Evolutionary conservation across 2,797 vertebrate genomes (phyloP), one percentile per base, ranked within the genome.

Genomic region (Antennarius maculatus): DNA sequence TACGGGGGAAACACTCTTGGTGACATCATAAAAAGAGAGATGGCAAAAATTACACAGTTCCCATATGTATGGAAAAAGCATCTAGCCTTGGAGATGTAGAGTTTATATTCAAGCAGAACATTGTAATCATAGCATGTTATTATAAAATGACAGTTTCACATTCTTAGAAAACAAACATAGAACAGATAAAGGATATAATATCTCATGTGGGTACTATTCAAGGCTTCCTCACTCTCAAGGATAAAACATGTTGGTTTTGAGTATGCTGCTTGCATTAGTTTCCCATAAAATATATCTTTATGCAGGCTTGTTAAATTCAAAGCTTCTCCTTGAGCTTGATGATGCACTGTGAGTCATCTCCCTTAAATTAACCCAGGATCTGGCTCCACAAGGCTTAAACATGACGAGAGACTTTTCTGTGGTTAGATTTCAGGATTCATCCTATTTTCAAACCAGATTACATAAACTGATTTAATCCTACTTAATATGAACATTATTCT

Each of bases 161-260:
- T 84, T 81, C 73, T 69, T 68, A 70, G 72, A 79, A 89, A 87
- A 80, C 82, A 88, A 89, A 88, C 73, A 83, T 53, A 81, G 80
- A 23, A 63, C 65, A 72, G 77, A 86, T 80, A 66, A 82, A 85
- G 74, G 72, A 78, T 76, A 82, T 77, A 71, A 87, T 74, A 86
- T 85, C 83, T 81, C 66, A 66, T 83, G 69, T 71, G 84, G 86
- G 71, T 45, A 13, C 16, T 69, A 78, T 80, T 91, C 87, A 91
- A 89, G 87, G 88, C 57, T 81, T 81, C 54, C 54, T 74, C 17
- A 12, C 69, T 81, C 79, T 86, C 89, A 90, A 86, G 71, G 61
- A 62, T 67, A 81, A 82, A 71, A 61, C 59, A 61, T 23, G 1
- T 66, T 75, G 74, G 64, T 76, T 79, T 76, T 69, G 60, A 83